Evolutionary conservation across 1,140 invertebrate species (phyloP), one percentile per base, ranked within the genome.

Genomic region (Epicauta chinensis): DNA sequence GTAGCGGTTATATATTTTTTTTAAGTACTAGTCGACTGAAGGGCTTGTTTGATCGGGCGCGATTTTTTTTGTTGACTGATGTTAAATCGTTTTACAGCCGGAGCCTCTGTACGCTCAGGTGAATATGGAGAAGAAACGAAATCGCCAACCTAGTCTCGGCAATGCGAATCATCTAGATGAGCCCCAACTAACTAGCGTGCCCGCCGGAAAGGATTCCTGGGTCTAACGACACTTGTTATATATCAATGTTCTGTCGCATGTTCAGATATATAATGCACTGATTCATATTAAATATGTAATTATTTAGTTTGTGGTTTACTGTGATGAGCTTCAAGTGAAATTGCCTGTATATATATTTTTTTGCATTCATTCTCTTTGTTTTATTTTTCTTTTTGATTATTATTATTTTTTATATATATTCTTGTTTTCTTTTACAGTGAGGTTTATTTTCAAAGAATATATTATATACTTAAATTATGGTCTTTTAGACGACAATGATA

Each of bases 61-160:
- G 23, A 2, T 23, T 23, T 23, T 23, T 23, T 23, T 23, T n/a
- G n/a, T 23, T 23, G 7, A 23, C 23, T 23, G 23, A 23, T 23
- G 23, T 23, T 23, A 23, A 55, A 52, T 66, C 73, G 66, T 75
- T 70, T 77, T 77, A 66, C 71, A 79, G 73, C 75, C 78, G 73
- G 84, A 87, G 73, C 85, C 85, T 59, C 75, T 88, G 34, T 88
- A 88, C 72, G 85, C 85, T 67, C 84, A 87, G 77, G 85, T 88
- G 59, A 87, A 88, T 69, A 78, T 85, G 71, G 84, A 86, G 68
- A 86, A 84, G 74, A 87, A 87, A 70, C 81, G 83, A 64, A 83
- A 81, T 67, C 76, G 81, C 50, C 80, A 80, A 52, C 59, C 66
- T 36, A 69, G 66, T 50, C 60, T 70, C 30, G 65, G 66, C 14